phyloP scores from a whole-genome alignment of 2,113 vertebrate species.

The Semicossyphus pulcher region DNA sequence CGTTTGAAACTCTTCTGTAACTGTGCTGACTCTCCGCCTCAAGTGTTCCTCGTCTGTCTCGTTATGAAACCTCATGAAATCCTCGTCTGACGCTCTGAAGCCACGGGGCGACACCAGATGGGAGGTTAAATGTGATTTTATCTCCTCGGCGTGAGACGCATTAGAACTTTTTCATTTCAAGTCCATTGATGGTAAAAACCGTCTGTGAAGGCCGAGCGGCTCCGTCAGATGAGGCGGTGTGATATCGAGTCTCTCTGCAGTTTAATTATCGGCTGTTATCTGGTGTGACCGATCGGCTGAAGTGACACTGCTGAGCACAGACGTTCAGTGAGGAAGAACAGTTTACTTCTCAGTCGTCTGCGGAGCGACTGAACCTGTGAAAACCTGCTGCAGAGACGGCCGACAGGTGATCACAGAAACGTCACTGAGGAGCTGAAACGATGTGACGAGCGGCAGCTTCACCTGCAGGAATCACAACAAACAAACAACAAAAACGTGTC shows the following conservation, averaged over 20 bases:
- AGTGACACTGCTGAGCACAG: slow-evolving; percentile 8
- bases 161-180: slow-evolving; percentile 12
- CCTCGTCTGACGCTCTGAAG: background rate
- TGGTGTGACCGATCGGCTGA: background rate
- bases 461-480: too few species aligned
- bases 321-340: background rate
- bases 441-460: too few species aligned
- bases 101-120: slow-evolving; percentile 13
- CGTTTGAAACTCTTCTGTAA: too few species aligned
- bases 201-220: background rate
- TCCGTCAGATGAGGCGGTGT: background rate
- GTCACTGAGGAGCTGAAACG: too few species aligned
- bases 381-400: too few species aligned
- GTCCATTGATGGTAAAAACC: background rate
- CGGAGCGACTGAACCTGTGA: too few species aligned
- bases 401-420: too few species aligned
- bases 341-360: background rate
- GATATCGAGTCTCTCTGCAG: background rate
- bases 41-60: background rate
- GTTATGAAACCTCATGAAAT: slow-evolving; percentile 13
- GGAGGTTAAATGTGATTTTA: slow-evolving; percentile 22
- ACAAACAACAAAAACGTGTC: too few species aligned
- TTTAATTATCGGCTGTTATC: slow-evolving; percentile 30
- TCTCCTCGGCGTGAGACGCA: background rate
- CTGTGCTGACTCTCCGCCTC: too few species aligned